Conservation (phyloP, 2,888 invertebrate genomes). For the Polyommatus iphigenia region DNA sequence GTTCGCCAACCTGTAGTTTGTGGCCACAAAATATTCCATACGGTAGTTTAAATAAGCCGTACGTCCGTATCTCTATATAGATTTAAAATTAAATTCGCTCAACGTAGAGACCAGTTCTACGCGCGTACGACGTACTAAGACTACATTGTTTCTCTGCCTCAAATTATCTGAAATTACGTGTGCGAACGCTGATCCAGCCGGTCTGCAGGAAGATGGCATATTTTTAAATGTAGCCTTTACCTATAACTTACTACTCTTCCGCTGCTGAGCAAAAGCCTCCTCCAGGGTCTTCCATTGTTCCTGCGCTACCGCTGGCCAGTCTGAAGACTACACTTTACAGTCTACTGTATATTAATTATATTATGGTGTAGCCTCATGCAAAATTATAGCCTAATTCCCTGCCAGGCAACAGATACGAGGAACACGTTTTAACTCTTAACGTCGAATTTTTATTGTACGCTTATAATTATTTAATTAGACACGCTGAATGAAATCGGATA, state of each 20-base stretch:
- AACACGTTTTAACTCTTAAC: conserved; percentile 23
- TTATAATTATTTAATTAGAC: conserved; percentile 23
- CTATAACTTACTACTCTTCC: too few relatives aligned
- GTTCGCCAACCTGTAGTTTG: background rate
- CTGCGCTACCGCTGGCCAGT: background rate
- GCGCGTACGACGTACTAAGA: too few relatives aligned
- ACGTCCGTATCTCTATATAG: too few relatives aligned
- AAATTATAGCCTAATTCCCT: conserved; percentile 29
- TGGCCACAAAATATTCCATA: background rate
- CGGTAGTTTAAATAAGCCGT: background rate
- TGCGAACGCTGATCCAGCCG: too few relatives aligned
- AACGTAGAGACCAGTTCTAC: too few relatives aligned
- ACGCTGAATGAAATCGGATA: background rate
- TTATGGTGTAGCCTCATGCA: conserved; percentile 6
- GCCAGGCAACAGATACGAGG: background rate
- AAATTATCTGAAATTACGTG: too few relatives aligned
- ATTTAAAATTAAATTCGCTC: too few relatives aligned
- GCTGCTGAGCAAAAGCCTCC: background rate
- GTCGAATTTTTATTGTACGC: conserved; percentile 17
- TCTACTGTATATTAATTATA: background rate
- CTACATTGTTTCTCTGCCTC: too few relatives aligned
- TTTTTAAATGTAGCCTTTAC: too few relatives aligned
- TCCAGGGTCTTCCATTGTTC: background rate
- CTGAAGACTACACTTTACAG: background rate
- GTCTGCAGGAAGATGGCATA: too few relatives aligned